A percentile compares a stretch with the other conserved stretches of the same genome.
Evolutionary conservation across 2,888 invertebrate genomes (phyloP).

Genomic region (Monochamus alternatus): DNA sequence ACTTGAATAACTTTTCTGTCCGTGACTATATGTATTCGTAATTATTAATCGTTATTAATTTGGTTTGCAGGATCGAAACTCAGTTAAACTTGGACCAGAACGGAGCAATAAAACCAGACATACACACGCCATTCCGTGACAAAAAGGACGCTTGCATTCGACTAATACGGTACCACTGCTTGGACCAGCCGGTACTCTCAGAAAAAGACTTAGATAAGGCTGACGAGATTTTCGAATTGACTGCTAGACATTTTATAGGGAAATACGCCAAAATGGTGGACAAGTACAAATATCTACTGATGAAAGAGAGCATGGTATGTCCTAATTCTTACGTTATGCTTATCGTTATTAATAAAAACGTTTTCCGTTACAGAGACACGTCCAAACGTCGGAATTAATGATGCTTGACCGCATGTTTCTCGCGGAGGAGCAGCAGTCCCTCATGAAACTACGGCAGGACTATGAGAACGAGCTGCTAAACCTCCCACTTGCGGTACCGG

Average conservation of each 20-base stretch:
- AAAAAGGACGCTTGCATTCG: slow-evolving; percentile 84
- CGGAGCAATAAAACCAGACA: slow-evolving; percentile 82
- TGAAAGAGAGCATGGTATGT: slow-evolving; percentile 86
- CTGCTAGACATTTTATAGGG: slow-evolving; percentile 79
- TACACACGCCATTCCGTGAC: slow-evolving; percentile 80
- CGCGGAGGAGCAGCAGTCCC: slow-evolving; percentile 79
- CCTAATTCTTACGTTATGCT: neutral
- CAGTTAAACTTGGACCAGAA: slow-evolving; percentile 84
- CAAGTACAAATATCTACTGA: slow-evolving; percentile 81
- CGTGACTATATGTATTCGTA: no score
- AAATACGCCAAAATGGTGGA: slow-evolving; percentile 82
- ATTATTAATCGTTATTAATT: neutral
- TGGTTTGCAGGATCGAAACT: slow-evolving; percentile 78
- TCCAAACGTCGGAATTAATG: slow-evolving; percentile 83
- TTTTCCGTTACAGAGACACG: slow-evolving; percentile 75
- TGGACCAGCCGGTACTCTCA: slow-evolving; percentile 78
- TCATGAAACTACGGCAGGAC: slow-evolving; percentile 76
- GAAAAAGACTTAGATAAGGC: slow-evolving; percentile 79
- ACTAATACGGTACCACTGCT: slow-evolving; percentile 84
- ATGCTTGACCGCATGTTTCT: slow-evolving; percentile 84
- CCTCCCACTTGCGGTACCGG: slow-evolving; percentile 43
- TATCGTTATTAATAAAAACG: neutral
- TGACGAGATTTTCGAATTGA: slow-evolving; percentile 80
- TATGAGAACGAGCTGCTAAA: slow-evolving; percentile 59
- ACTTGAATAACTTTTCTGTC: no score